Percentiles rank a stretch among this genome's conserved stretches.
Conservation (phyloP, 2,888 invertebrate species). For the Limnephilus marmoratus region DNA sequence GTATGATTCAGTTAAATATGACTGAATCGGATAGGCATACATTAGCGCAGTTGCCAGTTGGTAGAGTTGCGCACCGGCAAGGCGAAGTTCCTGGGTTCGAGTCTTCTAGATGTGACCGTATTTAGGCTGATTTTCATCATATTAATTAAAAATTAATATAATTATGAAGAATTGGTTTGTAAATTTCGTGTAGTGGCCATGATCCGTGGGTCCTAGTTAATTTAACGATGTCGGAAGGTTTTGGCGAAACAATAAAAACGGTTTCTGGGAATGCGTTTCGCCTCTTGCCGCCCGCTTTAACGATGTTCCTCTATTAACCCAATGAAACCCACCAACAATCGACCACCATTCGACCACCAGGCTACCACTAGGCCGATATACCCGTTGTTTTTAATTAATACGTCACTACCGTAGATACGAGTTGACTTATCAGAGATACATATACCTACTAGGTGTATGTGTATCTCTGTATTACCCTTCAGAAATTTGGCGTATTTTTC, state of each 20-base stretch:
- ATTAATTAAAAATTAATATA: no score
- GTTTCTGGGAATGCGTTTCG: conserved; percentile 14
- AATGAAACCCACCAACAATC: neutral
- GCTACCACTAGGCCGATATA: neutral
- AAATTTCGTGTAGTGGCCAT: neutral
- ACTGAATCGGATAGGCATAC: no score
- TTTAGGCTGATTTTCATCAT: no score
- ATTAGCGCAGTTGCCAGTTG: no score
- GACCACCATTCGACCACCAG: neutral
- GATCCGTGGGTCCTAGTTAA: conserved; percentile 17
- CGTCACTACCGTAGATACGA: neutral
- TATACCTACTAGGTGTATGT: no score
- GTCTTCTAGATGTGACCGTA: no score
- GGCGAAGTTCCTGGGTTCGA: no score
- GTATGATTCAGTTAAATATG: no score
- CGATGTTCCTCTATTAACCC: conserved; percentile 3
- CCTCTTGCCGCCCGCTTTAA: conserved; percentile 11
- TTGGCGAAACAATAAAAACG: conserved; percentile 37
- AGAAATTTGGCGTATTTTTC: no score
- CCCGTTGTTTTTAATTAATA: neutral
- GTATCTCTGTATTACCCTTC: no score
- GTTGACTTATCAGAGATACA: no score
- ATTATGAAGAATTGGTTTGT: neutral
- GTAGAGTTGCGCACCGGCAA: no score
- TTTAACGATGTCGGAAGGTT: conserved; percentile 9